These are phyloP conservation scores for Camponotus vicinus DNA, from an alignment of 1,140 invertebrate species.

Conservation along the genomic window DNA sequence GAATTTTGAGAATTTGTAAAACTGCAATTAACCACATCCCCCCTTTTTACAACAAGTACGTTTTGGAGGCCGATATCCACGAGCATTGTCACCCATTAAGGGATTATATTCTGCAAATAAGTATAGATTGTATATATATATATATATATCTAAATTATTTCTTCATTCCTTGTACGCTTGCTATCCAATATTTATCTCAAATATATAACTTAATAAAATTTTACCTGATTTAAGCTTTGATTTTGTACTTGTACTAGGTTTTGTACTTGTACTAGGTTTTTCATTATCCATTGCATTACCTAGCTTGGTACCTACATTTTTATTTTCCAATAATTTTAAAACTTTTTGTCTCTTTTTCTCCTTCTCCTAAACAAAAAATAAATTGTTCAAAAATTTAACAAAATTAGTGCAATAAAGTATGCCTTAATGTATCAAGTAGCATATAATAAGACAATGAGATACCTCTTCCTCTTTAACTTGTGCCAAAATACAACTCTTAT, in stretches of 20 bases:
- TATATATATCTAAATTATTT: background rate
- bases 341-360: slow-evolving; percentile 75
- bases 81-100: slow-evolving; percentile 83
- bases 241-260: slow-evolving; percentile 66
- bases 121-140: background rate
- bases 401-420: background rate
- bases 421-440: background rate
- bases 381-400: background rate
- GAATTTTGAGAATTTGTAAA: background rate
- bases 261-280: slow-evolving; percentile 60
- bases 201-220: background rate
- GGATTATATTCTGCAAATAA: slow-evolving; percentile 85
- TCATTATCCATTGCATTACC: slow-evolving; percentile 58
- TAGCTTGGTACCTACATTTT: slow-evolving; percentile 62
- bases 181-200: background rate
- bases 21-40: slow-evolving; percentile 81
- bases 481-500: slow-evolving; percentile 73
- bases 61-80: slow-evolving; percentile 84
- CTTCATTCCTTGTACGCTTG: background rate
- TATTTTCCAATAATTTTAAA: slow-evolving; percentile 59
- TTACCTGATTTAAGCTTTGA: slow-evolving; percentile 74
- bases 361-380: slow-evolving; percentile 5
- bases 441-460: slow-evolving; percentile 1
- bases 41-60: slow-evolving; percentile 84
- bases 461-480: slow-evolving; percentile 81